Base-by-base conservation (phyloP, 2,888 invertebrate species). In the Liodrosophila aerea region DNA sequence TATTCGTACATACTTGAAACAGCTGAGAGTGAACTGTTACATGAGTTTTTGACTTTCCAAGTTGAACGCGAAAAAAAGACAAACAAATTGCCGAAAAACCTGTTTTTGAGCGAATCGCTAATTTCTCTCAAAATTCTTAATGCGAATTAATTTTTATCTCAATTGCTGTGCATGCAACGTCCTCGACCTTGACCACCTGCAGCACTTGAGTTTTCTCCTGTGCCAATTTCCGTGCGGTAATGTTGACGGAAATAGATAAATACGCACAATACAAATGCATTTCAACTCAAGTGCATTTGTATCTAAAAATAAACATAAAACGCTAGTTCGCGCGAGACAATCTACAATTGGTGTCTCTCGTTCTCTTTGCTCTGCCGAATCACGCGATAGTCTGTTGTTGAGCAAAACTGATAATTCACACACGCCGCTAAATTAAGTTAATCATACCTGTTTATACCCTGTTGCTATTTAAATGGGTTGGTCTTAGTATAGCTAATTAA, bases 161-260 rank as follows among this genome's bases (percentile, higher is more conserved):
- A 22, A 4, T 22, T 22, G 5, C 2, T 22, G 22, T 22, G 33
- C 52, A 50, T 36, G 47, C 64, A 69, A 58, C 53, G 31, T 22
- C 22, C 22, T 22, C 5, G 22, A 22, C 22, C 22, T 22, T 22
- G 22, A 22, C 22, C 30, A 36, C 43, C 40, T 36, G 30, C 29
- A 41, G 15, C 27, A 39, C 8, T 51, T 9, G 15, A 13, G 31
- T 33, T 40, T 29, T 45, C 34, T 45, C 3, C 13, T 59, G 62
- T 70, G 75, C 82, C 86, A 86, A 81, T 70, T 86, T 80, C 85
- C 86, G 85, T 59, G 57, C 37, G 39, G 22, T 12, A 54, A 40
- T 81, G 82, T 81, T 81, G 70, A 65, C 81, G 81, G 81, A 81
- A 81, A 43, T 62, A 34, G 15, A 40, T 40, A 43, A 50, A 52